These are phyloP conservation scores for Molorchus minor DNA, from an alignment of 2,888 invertebrate genomes.

Conservation along the genomic window DNA sequence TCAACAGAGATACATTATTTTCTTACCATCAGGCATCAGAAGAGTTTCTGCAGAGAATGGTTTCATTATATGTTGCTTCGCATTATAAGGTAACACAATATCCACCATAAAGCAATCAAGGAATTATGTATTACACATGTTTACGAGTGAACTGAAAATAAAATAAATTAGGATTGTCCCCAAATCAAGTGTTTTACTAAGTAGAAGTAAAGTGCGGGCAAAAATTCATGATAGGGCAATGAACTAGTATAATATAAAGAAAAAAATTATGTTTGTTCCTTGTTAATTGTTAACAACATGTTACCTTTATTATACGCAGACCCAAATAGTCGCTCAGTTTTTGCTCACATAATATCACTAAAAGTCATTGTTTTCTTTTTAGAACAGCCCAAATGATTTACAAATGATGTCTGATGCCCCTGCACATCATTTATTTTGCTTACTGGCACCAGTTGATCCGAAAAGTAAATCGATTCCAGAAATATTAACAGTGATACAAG, in stretches of 20 bases:
- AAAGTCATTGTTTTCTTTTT: constrained; percentile 49
- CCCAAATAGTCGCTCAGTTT: neutral
- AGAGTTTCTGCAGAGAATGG: constrained; percentile 89
- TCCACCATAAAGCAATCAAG: too few relatives aligned
- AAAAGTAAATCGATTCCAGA: constrained; percentile 82
- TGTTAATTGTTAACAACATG: too few relatives aligned
- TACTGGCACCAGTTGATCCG: constrained; percentile 85
- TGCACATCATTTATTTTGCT: constrained; percentile 95
- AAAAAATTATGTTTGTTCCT: too few relatives aligned
- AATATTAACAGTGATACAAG: constrained; percentile 90
- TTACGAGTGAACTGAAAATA: too few relatives aligned
- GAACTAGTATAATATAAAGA: too few relatives aligned
- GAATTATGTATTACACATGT: too few relatives aligned
- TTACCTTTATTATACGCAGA: too few relatives aligned
- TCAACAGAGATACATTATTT: constrained; percentile 93
- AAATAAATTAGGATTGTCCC: too few relatives aligned
- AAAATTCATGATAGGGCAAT: too few relatives aligned
- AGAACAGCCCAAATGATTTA: constrained; percentile 98
- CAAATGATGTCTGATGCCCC: constrained; percentile 99
- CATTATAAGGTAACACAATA: constrained; percentile 85
- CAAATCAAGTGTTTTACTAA: too few relatives aligned
- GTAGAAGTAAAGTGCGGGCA: too few relatives aligned
- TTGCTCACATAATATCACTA: too few relatives aligned
- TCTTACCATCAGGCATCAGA: constrained; percentile 95
- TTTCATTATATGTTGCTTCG: constrained; percentile 94